A percentile compares a stretch with the other conserved stretches of the same genome.
Conservation (phyloP, 2,888 invertebrate genomes). For the Junonia oenone region DNA sequence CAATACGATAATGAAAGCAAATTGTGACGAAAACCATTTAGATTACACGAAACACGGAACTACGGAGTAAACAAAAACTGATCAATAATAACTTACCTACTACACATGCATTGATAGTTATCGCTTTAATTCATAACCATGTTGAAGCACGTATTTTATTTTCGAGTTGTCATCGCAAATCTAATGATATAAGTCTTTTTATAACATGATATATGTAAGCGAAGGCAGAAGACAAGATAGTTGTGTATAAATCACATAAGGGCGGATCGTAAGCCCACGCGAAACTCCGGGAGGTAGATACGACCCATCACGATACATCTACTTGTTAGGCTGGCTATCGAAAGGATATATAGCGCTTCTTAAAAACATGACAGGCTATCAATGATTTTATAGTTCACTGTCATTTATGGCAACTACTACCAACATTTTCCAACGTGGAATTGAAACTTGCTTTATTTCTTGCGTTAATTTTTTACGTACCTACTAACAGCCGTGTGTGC, state of each 20-base stretch:
- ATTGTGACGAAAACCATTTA: not conserved
- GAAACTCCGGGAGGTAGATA: constrained; percentile 26
- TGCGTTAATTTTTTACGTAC: too few species aligned
- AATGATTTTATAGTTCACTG: not conserved
- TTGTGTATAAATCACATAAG: constrained; percentile 22
- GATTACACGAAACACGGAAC: not conserved
- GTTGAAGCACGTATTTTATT: constrained; percentile 7
- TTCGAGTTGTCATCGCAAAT: constrained; percentile 7
- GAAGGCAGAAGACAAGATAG: constrained; percentile 20
- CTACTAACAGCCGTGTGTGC: too few species aligned
- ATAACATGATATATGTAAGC: constrained; percentile 14
- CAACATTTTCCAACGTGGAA: not conserved
- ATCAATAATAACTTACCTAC: not conserved
- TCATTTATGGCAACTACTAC: not conserved
- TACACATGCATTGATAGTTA: not conserved
- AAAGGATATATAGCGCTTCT: not conserved
- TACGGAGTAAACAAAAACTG: not conserved
- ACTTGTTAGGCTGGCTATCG: constrained; percentile 8
- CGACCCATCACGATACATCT: constrained; percentile 9
- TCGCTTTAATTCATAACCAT: not conserved
- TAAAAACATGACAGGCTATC: not conserved
- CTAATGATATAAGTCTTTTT: constrained; percentile 15
- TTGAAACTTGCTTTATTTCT: too few species aligned
- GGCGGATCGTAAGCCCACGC: constrained; percentile 27
- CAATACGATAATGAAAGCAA: not conserved